These are phyloP conservation scores for Momotus momota DNA, from an alignment of 2,797 vertebrate genomes.

Conservation along the genomic window DNA sequence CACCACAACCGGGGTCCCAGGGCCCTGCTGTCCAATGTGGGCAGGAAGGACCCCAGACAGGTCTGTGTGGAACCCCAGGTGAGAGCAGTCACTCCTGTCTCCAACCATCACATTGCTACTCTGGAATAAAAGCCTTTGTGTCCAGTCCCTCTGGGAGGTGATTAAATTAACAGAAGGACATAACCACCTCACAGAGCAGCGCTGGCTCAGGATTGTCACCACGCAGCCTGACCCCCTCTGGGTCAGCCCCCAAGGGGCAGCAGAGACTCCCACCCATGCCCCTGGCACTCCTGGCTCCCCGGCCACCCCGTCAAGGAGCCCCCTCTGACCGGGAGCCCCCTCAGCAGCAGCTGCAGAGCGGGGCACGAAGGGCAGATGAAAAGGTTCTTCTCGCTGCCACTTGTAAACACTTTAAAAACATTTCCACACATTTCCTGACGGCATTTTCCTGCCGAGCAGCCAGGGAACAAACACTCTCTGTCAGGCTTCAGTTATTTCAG, in stretches of 20 bases:
- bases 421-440: conserved; percentile 8
- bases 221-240: too few relatives aligned
- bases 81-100: fast-evolving
- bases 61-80: fast-evolving
- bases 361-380: neutral
- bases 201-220: too few relatives aligned
- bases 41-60: neutral
- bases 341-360: fast-evolving
- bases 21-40: neutral
- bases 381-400: neutral
- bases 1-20: neutral
- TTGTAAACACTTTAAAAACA: conserved; percentile 7
- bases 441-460: neutral
- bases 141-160: neutral
- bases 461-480: neutral
- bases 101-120: fast-evolving
- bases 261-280: neutral
- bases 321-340: neutral
- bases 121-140: neutral
- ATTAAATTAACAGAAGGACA: neutral
- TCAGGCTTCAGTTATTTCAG: neutral
- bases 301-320: too few relatives aligned
- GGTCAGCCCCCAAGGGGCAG: neutral
- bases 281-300: neutral
- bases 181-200: neutral